phyloP scores from a whole-genome alignment of 2,888 invertebrate genomes.

The Gibbula magus region DNA sequence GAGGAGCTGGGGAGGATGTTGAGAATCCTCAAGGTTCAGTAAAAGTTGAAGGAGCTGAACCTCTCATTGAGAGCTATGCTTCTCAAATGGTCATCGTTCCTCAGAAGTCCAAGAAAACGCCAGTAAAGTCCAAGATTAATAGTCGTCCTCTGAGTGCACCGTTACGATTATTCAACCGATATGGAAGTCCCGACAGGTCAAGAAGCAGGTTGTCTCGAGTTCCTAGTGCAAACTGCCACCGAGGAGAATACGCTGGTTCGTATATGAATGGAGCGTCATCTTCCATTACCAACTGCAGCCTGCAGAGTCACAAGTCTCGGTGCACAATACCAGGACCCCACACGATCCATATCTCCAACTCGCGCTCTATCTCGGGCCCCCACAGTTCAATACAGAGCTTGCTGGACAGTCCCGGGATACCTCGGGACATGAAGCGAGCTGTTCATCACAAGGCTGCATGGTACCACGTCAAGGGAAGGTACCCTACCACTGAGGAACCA shows the following conservation, averaged over 20 bases:
- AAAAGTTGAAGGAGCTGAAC: neutral
- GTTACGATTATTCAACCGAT: constrained; percentile 38
- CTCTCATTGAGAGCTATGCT: constrained; percentile 21
- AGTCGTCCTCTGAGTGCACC: constrained; percentile 34
- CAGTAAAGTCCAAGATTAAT: constrained; percentile 18
- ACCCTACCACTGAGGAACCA: constrained; percentile 55
- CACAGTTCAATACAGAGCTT: constrained; percentile 60
- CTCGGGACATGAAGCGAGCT: constrained; percentile 44
- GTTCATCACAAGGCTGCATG: constrained; percentile 68
- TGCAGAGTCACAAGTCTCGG: constrained; percentile 47
- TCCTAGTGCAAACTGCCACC: neutral
- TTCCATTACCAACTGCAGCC: constrained; percentile 7
- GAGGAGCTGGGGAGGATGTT: neutral
- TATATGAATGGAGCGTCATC: neutral
- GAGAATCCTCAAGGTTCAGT: neutral
- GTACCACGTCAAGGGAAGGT: constrained; percentile 72
- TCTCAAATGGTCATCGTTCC: neutral
- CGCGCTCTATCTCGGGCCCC: constrained; percentile 62
- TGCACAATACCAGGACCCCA: constrained; percentile 58
- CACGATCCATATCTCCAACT: constrained; percentile 53
- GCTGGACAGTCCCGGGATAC: constrained; percentile 51
- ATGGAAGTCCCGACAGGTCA: constrained; percentile 39
- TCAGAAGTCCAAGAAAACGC: neutral
- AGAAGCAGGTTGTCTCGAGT: constrained; percentile 17
- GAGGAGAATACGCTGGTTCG: neutral